These are phyloP conservation scores for Thryonomys swinderianus DNA, from an alignment of 2,113 vertebrate species.

Conservation along the genomic window DNA sequence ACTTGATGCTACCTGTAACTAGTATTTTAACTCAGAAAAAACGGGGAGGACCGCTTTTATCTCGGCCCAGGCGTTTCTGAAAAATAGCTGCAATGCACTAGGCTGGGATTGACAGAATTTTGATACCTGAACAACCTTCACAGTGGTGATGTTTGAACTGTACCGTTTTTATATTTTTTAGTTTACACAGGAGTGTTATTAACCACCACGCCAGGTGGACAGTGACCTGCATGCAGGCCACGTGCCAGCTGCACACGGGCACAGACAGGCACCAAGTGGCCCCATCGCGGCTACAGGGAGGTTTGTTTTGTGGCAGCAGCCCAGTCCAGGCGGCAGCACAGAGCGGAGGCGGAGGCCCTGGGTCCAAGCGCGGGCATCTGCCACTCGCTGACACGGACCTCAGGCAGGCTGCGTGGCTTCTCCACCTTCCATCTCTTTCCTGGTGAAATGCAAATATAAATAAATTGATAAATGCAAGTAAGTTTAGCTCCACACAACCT, in stretches of 20 bases:
- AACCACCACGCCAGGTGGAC: background rate
- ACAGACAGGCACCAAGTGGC: background rate
- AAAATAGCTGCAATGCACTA: slow-evolving; percentile 21
- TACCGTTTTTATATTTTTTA: background rate
- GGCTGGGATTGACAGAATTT: background rate
- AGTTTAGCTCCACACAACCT: background rate
- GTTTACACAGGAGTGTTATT: background rate
- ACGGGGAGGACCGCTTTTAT: background rate
- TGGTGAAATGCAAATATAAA: background rate
- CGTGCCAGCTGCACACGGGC: rapidly evolving
- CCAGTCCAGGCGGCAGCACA: rapidly evolving
- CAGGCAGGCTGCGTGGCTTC: background rate
- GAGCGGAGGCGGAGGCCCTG: no score
- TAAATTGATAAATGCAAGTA: background rate
- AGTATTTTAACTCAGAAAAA: background rate
- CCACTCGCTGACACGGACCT: no score
- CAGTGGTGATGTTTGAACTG: slow-evolving; percentile 7
- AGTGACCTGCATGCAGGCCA: background rate
- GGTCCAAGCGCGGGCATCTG: no score
- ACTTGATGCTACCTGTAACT: background rate
- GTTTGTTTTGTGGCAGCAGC: no score
- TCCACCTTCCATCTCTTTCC: background rate
- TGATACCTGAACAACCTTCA: background rate
- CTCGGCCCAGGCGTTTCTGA: background rate
- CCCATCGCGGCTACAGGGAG: background rate